These are phyloP conservation scores for Diabrotica virgifera DNA, from an alignment of 1,140 invertebrate species.

Conservation along the genomic window DNA sequence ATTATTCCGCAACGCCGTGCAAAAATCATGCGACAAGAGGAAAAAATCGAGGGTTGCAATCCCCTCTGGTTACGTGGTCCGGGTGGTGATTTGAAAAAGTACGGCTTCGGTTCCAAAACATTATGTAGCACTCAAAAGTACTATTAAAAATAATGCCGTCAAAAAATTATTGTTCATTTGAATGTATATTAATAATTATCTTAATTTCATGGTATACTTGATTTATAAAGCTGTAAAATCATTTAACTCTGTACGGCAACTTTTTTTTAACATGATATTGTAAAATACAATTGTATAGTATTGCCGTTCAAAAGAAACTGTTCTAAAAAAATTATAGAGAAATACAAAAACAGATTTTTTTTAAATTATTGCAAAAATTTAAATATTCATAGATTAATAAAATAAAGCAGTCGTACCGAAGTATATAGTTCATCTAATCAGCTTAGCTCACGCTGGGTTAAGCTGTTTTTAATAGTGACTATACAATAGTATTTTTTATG, in stretches of 20 bases:
- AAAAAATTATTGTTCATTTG: slow-evolving; percentile 20
- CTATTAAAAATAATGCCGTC: slow-evolving; percentile 22
- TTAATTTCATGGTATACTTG: no score
- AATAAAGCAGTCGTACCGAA: slow-evolving; percentile 10
- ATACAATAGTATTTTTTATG: no score
- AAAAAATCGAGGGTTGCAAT: background rate
- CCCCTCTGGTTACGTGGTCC: background rate
- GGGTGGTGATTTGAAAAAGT: no score
- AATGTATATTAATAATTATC: slow-evolving; percentile 19
- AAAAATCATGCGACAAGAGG: slow-evolving; percentile 10
- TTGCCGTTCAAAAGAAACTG: slow-evolving; percentile 10
- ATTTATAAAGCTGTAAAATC: slow-evolving; percentile 13
- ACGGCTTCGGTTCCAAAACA: slow-evolving; percentile 8
- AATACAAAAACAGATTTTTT: slow-evolving; percentile 15
- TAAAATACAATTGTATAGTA: slow-evolving; percentile 15
- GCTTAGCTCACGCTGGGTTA: no score
- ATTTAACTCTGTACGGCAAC: slow-evolving; percentile 7
- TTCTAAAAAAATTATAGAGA: no score
- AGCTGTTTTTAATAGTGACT: no score
- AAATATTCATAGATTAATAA: slow-evolving; percentile 12
- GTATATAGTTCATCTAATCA: no score
- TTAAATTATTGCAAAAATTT: slow-evolving; percentile 14
- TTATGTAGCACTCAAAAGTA: slow-evolving; percentile 17
- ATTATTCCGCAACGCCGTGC: slow-evolving; percentile 6
- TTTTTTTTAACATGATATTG: slow-evolving; percentile 20